These are phyloP conservation scores for Dysidea cf. avara DNA, from an alignment of 37 sponge, comb jelly and placozoan genomes.

Conservation along the genomic window DNA sequence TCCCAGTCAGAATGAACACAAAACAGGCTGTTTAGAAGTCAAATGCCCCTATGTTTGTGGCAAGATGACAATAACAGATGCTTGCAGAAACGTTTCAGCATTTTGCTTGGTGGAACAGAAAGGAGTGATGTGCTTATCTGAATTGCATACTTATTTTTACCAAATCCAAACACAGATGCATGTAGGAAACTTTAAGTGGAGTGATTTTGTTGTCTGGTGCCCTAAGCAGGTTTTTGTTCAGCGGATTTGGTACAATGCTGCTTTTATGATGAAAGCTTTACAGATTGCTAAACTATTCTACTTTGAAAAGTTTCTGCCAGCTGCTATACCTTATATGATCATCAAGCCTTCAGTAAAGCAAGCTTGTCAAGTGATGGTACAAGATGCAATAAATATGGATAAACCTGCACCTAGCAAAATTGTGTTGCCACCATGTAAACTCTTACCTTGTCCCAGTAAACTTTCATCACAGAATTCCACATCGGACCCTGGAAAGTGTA, in stretches of 20 bases:
- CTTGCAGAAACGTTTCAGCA: background rate
- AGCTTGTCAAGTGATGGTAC: background rate
- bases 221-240: constrained; percentile 5
- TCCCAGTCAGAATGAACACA: background rate
- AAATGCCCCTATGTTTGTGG: constrained; percentile 7
- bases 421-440: no score
- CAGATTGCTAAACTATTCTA: background rate
- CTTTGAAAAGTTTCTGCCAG: constrained; percentile 8
- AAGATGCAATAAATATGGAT: background rate
- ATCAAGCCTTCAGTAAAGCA: background rate
- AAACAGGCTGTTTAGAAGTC: background rate
- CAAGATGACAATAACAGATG: constrained; percentile 1
- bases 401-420: background rate
- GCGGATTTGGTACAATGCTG: background rate
- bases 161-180: constrained; percentile 5
- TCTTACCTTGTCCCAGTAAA: no score
- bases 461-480: no score
- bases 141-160: constrained; percentile 11
- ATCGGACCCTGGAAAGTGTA: no score
- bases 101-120: background rate
- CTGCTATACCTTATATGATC: background rate
- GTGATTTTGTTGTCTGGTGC: constrained; percentile 20
- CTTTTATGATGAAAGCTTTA: background rate
- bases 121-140: background rate
- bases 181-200: background rate